Evolutionary conservation across 2,797 vertebrate genomes (phyloP), one percentile per base, ranked within the genome.

Genomic region (Loriculus beryllinus): DNA sequence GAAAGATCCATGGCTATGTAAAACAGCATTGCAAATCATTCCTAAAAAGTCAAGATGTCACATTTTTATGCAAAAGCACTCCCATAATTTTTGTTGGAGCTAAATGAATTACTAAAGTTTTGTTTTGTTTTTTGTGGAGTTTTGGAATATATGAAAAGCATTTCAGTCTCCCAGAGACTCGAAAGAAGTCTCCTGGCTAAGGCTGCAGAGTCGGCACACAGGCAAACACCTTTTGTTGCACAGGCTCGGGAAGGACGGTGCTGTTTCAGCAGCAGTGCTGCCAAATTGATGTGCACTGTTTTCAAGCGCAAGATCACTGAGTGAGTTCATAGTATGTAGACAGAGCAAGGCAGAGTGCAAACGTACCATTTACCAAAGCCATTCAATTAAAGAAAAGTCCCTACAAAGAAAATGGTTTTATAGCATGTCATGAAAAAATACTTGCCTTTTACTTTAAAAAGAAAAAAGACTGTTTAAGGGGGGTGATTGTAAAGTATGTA

Each of bases 381-480:
- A 89, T 95, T 96, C 96, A 97, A 95, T 97, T 97, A 97, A 96
- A 95, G 85, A 95, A 93, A 96, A 96, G 86, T 72, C 88, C 90
- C 83, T 86, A 88, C 88, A 57, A 96, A 95, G 95, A 95, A 97
- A 96, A 95, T 92, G 39, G 45, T 89, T 95, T 95, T 94, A 84
- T 79, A 88, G 90, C 62, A 35, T 71, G 64, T 93, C 92, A 93
- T 95, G 95, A 96, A 96, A 97, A 93, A 92, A 96, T 92, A 97
- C 93, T 97, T 92, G 93, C 52, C 93, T 97, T 95, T 95, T 95
- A 96, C 95, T 96, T 97, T 97, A 49, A 97, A 97, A 97, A 95
- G 92, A 82, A 93, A 80, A 97, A 93, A 88, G 79, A 29, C 86
- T 93, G 43, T 92, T 97, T 96, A 95, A 95, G 90, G 93, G 37